These are phyloP conservation scores for Alcis repandata DNA, from an alignment of 2,888 invertebrate species.

Conservation along the genomic window DNA sequence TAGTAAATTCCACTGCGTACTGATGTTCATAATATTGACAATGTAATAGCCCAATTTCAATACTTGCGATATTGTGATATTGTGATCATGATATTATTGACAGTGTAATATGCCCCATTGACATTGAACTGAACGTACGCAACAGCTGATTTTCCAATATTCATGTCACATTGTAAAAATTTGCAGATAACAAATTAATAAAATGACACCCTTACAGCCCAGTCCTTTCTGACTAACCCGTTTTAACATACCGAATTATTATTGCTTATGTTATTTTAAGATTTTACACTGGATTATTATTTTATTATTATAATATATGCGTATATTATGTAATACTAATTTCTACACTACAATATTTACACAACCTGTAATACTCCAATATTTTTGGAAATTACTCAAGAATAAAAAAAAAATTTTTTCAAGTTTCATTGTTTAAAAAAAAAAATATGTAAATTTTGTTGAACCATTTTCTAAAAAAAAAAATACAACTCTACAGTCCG, in stretches of 20 bases:
- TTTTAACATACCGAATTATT: not conserved
- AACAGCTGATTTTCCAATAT: too few species aligned
- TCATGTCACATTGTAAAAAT: too few species aligned
- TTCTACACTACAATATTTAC: conserved; percentile 31
- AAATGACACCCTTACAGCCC: not conserved
- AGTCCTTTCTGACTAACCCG: not conserved
- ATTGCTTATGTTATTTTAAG: conserved; percentile 6
- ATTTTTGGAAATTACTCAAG: conserved; percentile 31
- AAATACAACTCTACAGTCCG: too few species aligned
- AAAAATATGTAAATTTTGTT: not conserved
- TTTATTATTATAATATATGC: not conserved
- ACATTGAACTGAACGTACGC: too few species aligned
- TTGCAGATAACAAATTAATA: not conserved
- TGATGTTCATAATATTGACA: too few species aligned
- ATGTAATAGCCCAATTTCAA: too few species aligned
- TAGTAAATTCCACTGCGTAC: too few species aligned
- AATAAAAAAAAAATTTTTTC: not conserved
- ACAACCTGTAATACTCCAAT: conserved; percentile 45
- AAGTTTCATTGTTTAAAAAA: not conserved
- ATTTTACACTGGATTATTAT: conserved; percentile 7
- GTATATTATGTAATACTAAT: conserved; percentile 5
- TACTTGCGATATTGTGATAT: too few species aligned
- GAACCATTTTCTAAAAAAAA: not conserved
- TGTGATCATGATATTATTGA: too few species aligned
- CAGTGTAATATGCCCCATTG: too few species aligned